phyloP scores from a whole-genome alignment of 2,888 invertebrate genomes.

The Trachelus tabidus region DNA sequence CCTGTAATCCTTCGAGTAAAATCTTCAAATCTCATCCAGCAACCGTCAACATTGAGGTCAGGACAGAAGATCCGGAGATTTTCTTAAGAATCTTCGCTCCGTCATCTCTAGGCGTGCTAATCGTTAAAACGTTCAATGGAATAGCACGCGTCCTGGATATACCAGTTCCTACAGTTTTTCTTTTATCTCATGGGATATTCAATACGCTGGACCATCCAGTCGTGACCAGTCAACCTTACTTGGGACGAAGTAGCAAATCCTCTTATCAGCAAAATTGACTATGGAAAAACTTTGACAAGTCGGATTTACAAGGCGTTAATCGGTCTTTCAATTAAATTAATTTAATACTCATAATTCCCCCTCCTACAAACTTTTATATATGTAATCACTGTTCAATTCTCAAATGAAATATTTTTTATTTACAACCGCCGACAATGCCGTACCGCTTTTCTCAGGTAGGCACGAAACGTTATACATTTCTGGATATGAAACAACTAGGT shows the following conservation, averaged over 20 bases:
- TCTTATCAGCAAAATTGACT: neutral
- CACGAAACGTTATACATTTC: neutral
- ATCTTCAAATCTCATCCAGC: constrained; percentile 39
- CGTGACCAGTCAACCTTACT: neutral
- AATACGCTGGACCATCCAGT: neutral
- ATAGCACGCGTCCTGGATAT: neutral
- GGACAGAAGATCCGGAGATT: neutral
- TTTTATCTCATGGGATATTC: neutral
- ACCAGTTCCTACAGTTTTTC: neutral
- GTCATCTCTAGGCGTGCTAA: neutral
- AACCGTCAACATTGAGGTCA: constrained; percentile 44
- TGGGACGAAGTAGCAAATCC: neutral
- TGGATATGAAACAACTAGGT: neutral
- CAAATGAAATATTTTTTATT: neutral
- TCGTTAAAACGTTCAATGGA: neutral
- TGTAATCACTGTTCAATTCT: neutral
- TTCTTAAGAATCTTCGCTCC: neutral
- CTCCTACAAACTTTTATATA: neutral
- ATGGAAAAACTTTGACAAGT: neutral
- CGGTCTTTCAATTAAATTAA: neutral
- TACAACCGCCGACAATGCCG: neutral
- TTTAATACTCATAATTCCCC: neutral
- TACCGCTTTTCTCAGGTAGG: neutral
- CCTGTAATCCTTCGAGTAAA: constrained; percentile 35
- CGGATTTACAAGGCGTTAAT: neutral